Evolutionary conservation across 2,888 invertebrate genomes (phyloP), one percentile per base, ranked within the genome.

Genomic region (Synergus itoensis): DNA sequence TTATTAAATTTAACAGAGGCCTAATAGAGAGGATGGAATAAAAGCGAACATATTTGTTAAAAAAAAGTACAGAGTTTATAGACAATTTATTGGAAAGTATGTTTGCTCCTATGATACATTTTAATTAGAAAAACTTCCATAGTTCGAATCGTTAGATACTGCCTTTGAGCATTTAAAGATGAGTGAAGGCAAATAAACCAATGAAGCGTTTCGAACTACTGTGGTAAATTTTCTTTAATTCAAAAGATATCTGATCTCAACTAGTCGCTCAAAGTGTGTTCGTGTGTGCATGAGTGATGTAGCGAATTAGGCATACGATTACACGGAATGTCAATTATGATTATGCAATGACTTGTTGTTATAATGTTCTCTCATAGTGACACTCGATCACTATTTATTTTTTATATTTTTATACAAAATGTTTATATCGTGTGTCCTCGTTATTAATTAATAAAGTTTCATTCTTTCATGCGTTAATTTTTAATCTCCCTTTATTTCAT

Each of bases 401-500:
- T 90, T 90, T 90, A 90, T 90, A 90, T 89, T 90, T 90, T 89
- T 90, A 88, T 90, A 90, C 87, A 78, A 82, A 86, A 85, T 87
- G 84, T 82, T 86, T 83, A 80, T 83, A 77, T 82, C 83, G 81
- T 80, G 80, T 80, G 78, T 77, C 81, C 80, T 83, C 84, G 84
- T 81, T 81, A 84, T 84, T 87, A 82, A 76, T 28, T 82, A 89
- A 89, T 89, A 89, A 89, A 89, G 81, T 85, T 86, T 84, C 85
- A 85, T 88, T 89, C 79, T 83, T 75, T 82, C 80, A 79, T 60
- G 64, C 67, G 67, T 69, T 69, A 28, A 69, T 69, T 63, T 53
- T n/a, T 2, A 53, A n/a, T 2, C n/a, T 53, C 16, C n/a, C 53
- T 53, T 53, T n/a, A 53, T 53, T 53, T 53, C 16, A 53, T n/a